Evolutionary conservation across 2,113 vertebrate genomes (phyloP).

Genomic region (Triplophysa dalaica): DNA sequence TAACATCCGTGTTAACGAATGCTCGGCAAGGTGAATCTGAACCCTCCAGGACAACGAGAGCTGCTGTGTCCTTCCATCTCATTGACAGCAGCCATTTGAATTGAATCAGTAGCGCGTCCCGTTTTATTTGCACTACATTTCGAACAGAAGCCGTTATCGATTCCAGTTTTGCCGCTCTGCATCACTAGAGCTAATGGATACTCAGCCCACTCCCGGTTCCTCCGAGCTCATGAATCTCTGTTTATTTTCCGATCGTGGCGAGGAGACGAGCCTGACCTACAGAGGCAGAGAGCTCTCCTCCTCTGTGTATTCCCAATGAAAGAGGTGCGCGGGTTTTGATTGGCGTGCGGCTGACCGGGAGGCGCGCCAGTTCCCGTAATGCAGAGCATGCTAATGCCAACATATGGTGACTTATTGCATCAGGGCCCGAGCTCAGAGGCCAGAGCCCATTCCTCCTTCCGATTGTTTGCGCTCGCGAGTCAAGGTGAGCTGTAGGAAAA

Average conservation of each 20-base stretch:
- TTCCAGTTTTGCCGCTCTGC: slow-evolving; percentile 56
- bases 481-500: slow-evolving; percentile 53
- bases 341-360: slow-evolving; percentile 38
- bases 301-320: slow-evolving; percentile 30
- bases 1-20: slow-evolving; percentile 49
- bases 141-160: slow-evolving; percentile 54
- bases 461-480: slow-evolving; percentile 46
- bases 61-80: slow-evolving; percentile 48
- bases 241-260: slow-evolving; percentile 47
- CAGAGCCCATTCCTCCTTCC: slow-evolving; percentile 44
- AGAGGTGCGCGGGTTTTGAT: slow-evolving; percentile 38
- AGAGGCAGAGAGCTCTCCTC: slow-evolving; percentile 3
- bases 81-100: slow-evolving; percentile 60
- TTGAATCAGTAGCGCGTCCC: slow-evolving; percentile 53
- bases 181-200: slow-evolving; percentile 56
- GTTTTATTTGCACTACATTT: slow-evolving; percentile 56
- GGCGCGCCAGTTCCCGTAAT: slow-evolving; percentile 1
- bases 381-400: slow-evolving; percentile 52
- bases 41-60: slow-evolving; percentile 41
- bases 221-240: slow-evolving; percentile 49
- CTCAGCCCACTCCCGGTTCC: slow-evolving; percentile 34
- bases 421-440: slow-evolving; percentile 45
- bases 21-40: slow-evolving; percentile 46
- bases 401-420: slow-evolving; percentile 57
- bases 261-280: slow-evolving; percentile 38